phyloP scores from a whole-genome alignment of 2,888 invertebrate species.

The Linnaemya tessellans region DNA sequence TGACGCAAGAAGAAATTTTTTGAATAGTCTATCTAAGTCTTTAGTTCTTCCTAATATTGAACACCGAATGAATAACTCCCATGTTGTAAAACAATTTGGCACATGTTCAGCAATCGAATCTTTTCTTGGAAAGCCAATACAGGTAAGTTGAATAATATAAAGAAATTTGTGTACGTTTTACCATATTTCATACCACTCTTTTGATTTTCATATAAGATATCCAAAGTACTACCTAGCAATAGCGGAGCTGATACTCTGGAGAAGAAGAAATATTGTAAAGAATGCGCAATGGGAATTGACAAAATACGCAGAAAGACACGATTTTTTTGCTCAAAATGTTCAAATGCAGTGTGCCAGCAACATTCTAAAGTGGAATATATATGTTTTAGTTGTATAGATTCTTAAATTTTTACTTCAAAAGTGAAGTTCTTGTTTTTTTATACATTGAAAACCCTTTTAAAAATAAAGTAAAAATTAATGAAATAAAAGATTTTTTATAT shows the following conservation, averaged over 20 bases:
- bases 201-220: background rate
- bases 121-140: background rate
- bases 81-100: background rate
- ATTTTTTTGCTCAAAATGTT: no score
- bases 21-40: background rate
- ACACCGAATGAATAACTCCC: conserved; percentile 3
- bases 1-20: no score
- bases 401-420: no score
- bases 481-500: no score
- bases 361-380: background rate
- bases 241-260: background rate
- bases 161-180: background rate
- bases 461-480: no score
- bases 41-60: background rate
- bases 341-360: conserved; percentile 16
- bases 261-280: conserved; percentile 3
- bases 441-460: no score
- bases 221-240: background rate
- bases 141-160: conserved; percentile 4
- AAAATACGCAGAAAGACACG: no score
- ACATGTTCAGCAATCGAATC: conserved; percentile 10
- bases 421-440: no score
- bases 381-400: no score
- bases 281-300: background rate
- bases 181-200: background rate